Conservation (phyloP, 2,888 invertebrate species). For the Syrista parreyssii region DNA sequence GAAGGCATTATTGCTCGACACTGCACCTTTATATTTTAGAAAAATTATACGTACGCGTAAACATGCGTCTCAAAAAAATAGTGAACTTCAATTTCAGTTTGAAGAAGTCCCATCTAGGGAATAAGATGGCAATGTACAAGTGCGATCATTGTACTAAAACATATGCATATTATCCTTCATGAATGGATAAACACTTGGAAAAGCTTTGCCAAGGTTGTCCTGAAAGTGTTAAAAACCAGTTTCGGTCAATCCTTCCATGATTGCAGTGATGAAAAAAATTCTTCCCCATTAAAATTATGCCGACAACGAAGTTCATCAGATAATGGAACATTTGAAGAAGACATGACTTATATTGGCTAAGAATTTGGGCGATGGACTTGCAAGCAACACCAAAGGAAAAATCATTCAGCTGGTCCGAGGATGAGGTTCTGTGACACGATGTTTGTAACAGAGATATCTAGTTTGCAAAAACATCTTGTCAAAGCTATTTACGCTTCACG, state of each 20-base stretch:
- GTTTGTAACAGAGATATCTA: background rate
- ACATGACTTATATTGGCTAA: no score
- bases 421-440: background rate
- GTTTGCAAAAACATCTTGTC: background rate
- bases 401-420: background rate
- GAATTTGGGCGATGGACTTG: no score
- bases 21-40: no score
- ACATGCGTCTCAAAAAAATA: background rate
- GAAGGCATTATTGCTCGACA: no score
- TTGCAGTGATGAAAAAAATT: no score
- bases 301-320: no score
- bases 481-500: slow-evolving; percentile 12
- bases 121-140: background rate
- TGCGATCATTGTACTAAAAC: slow-evolving; percentile 6
- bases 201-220: slow-evolving; percentile 1
- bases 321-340: no score
- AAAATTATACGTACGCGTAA: background rate
- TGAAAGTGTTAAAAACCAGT: background rate
- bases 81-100: background rate
- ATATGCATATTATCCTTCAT: background rate
- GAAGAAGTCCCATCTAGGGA: background rate
- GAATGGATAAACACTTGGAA: background rate
- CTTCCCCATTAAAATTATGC: no score
- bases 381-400: no score
- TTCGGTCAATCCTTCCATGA: background rate